Base-by-base conservation (phyloP, 2,888 invertebrate species). In the Calameuta filiformis region DNA sequence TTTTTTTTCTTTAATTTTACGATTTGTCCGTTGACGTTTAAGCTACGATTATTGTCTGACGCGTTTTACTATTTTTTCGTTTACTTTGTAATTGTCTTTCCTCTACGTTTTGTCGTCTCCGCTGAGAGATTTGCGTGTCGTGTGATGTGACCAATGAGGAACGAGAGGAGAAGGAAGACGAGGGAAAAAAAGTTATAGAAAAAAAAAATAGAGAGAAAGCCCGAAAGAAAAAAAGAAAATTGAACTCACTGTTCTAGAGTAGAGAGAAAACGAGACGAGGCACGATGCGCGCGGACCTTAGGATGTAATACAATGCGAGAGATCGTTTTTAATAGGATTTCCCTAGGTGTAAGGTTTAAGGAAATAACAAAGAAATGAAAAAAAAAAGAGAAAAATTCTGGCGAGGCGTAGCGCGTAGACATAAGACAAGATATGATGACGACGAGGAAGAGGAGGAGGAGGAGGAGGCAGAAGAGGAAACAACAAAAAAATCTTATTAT, bases 341-440 rank as follows among this genome's bases (percentile, higher is more conserved):
- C 23, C 56, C 56, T 56, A 56, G 56, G 23, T 56, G 56, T 56
- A 23, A 40, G 69, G 71, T 80, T 84, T 85, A 85, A 81, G 83
- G 81, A 79, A 83, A 82, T 76, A 79, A 74, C 77, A 75, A 75
- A 75, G 23, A 56, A 56, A 77, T 69, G 75, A 74, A 68, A 74
- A 35, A 68, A 68, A 73, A 74, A 35, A 35, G 12, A 75, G 56
- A 30, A 33, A 35, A 35, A 37, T 30, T 34, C 74, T 83, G 86
- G 83, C 83, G 86, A 86, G 87, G 86, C 84, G 83, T 87, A 88
- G 86, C 85, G 85, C 85, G 85, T 87, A 86, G 85, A 82, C 83
- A 73, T 6, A 9, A 56, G 23, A 56, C 56, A 56, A 56, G 56
- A 56, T 15, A 56, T 6, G 23, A 56, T 56, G 56, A 23, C 56